Percentiles rank a stretch among this genome's conserved stretches.
These are phyloP conservation scores for Drosophila pandora DNA, from an alignment of 1,140 invertebrate species.

Conservation along the genomic window DNA sequence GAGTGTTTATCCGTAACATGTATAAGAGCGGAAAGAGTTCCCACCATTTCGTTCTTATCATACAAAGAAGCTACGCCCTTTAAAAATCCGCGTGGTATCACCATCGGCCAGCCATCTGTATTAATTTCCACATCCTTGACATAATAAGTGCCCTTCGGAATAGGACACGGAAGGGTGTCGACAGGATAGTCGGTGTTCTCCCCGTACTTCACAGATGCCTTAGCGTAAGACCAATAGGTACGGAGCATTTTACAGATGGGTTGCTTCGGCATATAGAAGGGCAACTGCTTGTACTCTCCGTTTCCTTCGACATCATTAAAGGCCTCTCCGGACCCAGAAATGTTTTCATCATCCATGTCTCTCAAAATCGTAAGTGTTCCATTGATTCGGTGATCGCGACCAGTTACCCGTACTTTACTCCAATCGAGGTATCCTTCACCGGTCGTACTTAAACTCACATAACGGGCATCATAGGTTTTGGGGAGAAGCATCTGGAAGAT, in stretches of 20 bases:
- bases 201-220: not conserved
- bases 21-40: not conserved
- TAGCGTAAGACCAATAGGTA: conserved; percentile 10
- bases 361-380: conserved; percentile 20
- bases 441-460: not conserved
- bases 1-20: not conserved
- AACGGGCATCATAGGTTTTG: not conserved
- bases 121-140: conserved; percentile 22
- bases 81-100: conserved; percentile 21
- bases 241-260: conserved; percentile 21
- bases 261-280: not conserved
- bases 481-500: not conserved
- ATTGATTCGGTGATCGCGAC: conserved; percentile 22
- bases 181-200: conserved; percentile 33
- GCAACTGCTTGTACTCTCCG: conserved; percentile 32
- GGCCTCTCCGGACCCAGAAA: conserved; percentile 10
- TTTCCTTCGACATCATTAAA: conserved; percentile 18
- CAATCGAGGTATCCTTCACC: not conserved
- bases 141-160: conserved; percentile 34
- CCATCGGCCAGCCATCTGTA: conserved; percentile 27
- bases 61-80: conserved; percentile 6
- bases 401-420: conserved; percentile 11
- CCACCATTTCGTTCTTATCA: not conserved
- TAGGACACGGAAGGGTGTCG: conserved; percentile 22
- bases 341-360: conserved; percentile 12